Base-by-base conservation (phyloP, 1,140 invertebrate species). In the Diabrotica undecimpunctata region DNA sequence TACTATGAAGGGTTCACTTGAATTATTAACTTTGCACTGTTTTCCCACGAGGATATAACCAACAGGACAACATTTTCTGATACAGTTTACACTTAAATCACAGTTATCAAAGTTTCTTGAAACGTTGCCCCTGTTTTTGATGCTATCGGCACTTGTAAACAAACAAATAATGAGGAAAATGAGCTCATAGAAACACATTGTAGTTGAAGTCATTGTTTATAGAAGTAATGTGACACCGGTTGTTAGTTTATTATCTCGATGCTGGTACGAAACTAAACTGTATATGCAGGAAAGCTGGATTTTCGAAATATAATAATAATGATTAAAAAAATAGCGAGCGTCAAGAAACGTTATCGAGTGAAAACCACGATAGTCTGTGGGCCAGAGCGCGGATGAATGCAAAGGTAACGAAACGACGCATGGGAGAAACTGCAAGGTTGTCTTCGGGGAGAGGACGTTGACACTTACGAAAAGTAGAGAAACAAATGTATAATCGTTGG, bases 41-140 rank as follows among this genome's bases (percentile, higher is more conserved):
- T 37, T 25, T 25, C 25, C 25, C 8, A 36, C 13, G 38, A 67
- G 51, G 50, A 37, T 59, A 13, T 53, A 68, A 0, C 70, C 70
- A 6, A 14, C 7, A 38, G 60, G 57, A 39, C 69, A 70, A 54
- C 69, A 70, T 52, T 70, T 70, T 53, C 69, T 61, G 11, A 62
- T 25, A 14, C 64, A 66, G n/a, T 46, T 46, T 0, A 46, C 41
- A 46, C n/a, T 46, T 0, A 10, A 8, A n/a, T 46, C 41, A 12
- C 13, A 50, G 35, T 14, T 13, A 6, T 56, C 10, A 35, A 62
- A 39, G 7, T n/a, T 7, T 46, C 61, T 37, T 50, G 53, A 9
- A 62, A 9, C 12, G 7, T 54, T 5, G 41, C 5, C 10, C 25
- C 12, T 7, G 13, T 51, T 37, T 51, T 36, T 4, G 54, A 9